Conservation (phyloP, 2,113 vertebrate genomes). For the Plecturocebus donacophilus region DNA sequence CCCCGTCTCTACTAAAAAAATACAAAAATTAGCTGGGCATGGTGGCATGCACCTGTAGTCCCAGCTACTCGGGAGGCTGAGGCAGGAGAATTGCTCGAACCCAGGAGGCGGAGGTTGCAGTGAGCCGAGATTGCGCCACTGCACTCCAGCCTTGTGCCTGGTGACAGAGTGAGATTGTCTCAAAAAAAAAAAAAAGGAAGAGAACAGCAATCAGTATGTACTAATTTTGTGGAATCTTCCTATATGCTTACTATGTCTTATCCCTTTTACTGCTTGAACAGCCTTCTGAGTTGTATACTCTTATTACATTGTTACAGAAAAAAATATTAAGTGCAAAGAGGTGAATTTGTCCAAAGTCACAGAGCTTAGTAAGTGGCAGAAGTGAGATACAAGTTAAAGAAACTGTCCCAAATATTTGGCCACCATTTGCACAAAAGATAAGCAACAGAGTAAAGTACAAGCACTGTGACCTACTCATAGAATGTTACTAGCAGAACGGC, state of each 20-base stretch:
- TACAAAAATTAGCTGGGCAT: no score
- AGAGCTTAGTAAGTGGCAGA: neutral
- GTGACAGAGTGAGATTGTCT: no score
- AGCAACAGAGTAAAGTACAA: neutral
- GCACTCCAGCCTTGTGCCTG: no score
- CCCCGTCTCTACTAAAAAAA: no score
- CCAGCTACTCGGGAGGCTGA: no score
- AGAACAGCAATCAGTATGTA: neutral
- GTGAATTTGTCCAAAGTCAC: neutral
- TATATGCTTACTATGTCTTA: neutral
- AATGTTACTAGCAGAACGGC: neutral
- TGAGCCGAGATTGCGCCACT: no score
- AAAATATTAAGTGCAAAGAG: neutral
- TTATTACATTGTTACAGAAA: neutral
- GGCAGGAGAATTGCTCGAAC: no score
- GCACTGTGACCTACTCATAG: neutral
- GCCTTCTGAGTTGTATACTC: neutral
- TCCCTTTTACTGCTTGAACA: neutral
- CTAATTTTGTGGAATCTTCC: slow-evolving; percentile 5
- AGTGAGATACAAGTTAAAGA: neutral
- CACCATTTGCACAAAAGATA: neutral
- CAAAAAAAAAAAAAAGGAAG: neutral
- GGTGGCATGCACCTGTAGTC: no score
- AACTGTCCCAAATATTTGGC: neutral
- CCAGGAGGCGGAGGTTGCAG: no score